Evolutionary conservation across 1,140 invertebrate species (phyloP).

Genomic region (Cherax quadricarinatus): DNA sequence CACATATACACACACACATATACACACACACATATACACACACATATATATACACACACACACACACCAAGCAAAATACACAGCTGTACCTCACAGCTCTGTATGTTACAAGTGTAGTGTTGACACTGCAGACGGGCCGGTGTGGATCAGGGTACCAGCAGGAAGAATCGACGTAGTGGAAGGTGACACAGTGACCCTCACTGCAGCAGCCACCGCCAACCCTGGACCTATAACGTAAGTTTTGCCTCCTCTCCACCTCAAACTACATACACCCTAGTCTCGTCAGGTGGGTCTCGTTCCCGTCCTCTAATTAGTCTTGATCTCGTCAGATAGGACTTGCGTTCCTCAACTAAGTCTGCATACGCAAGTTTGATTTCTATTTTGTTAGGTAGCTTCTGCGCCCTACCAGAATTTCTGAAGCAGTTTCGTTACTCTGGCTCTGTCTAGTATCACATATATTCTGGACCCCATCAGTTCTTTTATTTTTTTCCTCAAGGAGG

Average conservation of each 20-base stretch:
- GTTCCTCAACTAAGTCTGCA: not conserved
- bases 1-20: no score
- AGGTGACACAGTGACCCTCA: conserved; percentile 7
- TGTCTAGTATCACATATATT: no score
- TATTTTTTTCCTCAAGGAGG: no score
- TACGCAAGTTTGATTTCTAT: not conserved
- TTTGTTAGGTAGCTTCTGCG: no score
- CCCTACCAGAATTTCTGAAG: not conserved
- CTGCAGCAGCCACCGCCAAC: conserved; percentile 6
- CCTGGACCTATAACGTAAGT: conserved; percentile 29
- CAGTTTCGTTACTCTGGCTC: not conserved
- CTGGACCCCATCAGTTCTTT: no score
- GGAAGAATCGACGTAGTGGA: conserved; percentile 9
- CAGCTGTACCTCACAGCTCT: no score
- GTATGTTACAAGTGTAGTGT: no score
- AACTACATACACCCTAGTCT: no score
- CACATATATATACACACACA: no score
- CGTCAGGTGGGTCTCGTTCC: no score
- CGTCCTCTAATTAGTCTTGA: not conserved
- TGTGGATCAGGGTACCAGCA: not conserved
- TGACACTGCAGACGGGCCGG: conserved; percentile 3
- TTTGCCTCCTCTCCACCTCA: not conserved
- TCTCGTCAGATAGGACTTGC: not conserved
- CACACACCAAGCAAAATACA: no score
- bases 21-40: no score